Evolutionary conservation across 2,888 invertebrate genomes (phyloP), one percentile per base, ranked within the genome.

Genomic region (Tortricodes alternella): DNA sequence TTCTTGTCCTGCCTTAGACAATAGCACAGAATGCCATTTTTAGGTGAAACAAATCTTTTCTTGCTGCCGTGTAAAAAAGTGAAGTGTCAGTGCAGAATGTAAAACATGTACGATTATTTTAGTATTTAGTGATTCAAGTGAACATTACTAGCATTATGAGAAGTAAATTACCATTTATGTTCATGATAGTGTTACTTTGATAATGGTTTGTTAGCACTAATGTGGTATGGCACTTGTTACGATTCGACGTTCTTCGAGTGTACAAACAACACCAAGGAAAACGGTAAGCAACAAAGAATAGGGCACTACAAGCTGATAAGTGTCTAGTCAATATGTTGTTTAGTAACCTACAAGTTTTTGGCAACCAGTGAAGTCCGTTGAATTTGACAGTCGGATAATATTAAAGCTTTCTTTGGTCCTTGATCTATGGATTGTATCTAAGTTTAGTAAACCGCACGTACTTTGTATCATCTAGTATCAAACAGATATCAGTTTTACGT

Each of bases 221-320:
- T 87, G 87, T 90, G 89, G 83, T 80, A 90, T 90, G 90, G 90
- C 90, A 84, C 89, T 90, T 74, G 89, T 90, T 78, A 89, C 89
- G 70, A 89, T 89, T 80, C 86, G 88, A 69, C 89, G 90, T 79
- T 89, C 90, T 80, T 82, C 88, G 71, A 90, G 89, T 85, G 87
- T 90, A 75, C 89, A 85, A 81, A 82, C n/a, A n/a, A n/a, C 89
- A 83, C 85, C 87, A 74, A 88, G 81, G 75, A 86, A 88, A 84
- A 83, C 89, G 86, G 90, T 90, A 70, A 83, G 89, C 80, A 73
- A 65, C 62, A 65, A 66, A 64, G 70, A 69, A 65, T 65, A 70
- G 65, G 37, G 15, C 38, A 38, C 29, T 29, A 35, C 49, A 18
- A 50, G 19, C 19, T 34, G 16, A 49, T 15, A 37, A 15, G 27